Base-by-base conservation (phyloP, 2,797 vertebrate genomes). In the Hyperoplus immaculatus region DNA sequence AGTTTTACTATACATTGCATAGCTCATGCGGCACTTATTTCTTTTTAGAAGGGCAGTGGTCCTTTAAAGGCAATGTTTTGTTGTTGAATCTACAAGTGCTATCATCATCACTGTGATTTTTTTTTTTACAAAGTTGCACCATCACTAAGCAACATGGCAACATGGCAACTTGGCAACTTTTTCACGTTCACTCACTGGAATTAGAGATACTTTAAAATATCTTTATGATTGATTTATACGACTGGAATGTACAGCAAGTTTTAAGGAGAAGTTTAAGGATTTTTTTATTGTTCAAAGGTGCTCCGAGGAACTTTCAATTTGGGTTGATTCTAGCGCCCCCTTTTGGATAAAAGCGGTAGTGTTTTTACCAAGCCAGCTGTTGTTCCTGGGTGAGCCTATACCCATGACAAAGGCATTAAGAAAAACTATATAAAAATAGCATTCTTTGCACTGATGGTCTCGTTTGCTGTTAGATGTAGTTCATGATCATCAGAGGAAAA, bases 21-120 rank as follows among this genome's bases (percentile, higher is more conserved):
- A 98, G 97, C 96, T 98, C 95, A 93, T 93, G 94, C 92, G 96
- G 96, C 96, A 97, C 97, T 96, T 96, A 91, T 94, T 77, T 78
- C 65, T 77, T 75, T 77, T 77, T 61, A 0, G 88, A 94, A 93
- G 87, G 92, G 92, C 90, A 90, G 95, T 94, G 95, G 94, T 93
- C 85, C 93, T 0, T 94, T 93, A 94, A 96, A 97, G 96, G 96
- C 96, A 94, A 95, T 29, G 2, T 29, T 3, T 29, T 29, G 29
- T 29, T 29, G 29, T 95, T 94, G 88, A 94, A 91, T 95, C 95
- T 94, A 95, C 96, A 97, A 97, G 96, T 96, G 97, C 96, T 97
- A 92, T 90, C 92, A 91, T 29, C 29, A 29, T 29, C 94, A 91
- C 81, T 94, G 96, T 95, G 96, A 29, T 29, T 29, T 3, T 21